These are phyloP conservation scores for Heteromurus nitidus DNA, from an alignment of 2,888 invertebrate species.

Conservation along the genomic window DNA sequence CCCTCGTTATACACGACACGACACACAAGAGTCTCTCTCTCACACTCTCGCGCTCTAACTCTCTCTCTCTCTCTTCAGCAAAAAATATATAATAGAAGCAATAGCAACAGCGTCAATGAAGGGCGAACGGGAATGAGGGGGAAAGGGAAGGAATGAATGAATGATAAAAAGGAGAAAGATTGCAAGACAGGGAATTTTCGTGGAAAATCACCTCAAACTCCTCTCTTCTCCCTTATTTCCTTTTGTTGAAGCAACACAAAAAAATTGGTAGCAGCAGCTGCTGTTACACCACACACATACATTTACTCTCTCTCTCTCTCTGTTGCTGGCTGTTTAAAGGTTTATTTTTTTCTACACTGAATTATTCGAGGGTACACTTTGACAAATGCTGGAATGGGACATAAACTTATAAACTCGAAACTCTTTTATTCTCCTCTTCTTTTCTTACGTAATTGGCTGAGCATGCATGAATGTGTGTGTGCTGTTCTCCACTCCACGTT, in stretches of 20 bases:
- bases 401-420: constrained; percentile 25
- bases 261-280: not conserved
- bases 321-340: too few species aligned
- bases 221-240: constrained; percentile 28
- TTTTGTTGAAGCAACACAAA: not conserved
- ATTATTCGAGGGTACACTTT: constrained; percentile 31
- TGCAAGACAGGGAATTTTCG: constrained; percentile 42
- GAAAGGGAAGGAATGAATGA: constrained; percentile 43
- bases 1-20: constrained; percentile 63
- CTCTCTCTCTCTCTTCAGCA: too few species aligned
- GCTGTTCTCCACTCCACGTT: not conserved
- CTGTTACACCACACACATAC: not conserved
- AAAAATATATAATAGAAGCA: constrained; percentile 37
- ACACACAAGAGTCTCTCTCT: constrained; percentile 39
- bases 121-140: constrained; percentile 9
- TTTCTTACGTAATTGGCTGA: constrained; percentile 36
- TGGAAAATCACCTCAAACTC: constrained; percentile 38
- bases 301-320: not conserved
- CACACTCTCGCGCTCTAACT: constrained; percentile 1
- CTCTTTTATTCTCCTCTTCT: constrained; percentile 20
- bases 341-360: constrained; percentile 9
- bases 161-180: constrained; percentile 50
- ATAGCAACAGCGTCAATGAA: constrained; percentile 57
- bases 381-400: constrained; percentile 48
- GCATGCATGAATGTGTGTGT: constrained; percentile 10